phyloP scores from a whole-genome alignment of 1,140 invertebrate species.

The Mactra quadrangularis region DNA sequence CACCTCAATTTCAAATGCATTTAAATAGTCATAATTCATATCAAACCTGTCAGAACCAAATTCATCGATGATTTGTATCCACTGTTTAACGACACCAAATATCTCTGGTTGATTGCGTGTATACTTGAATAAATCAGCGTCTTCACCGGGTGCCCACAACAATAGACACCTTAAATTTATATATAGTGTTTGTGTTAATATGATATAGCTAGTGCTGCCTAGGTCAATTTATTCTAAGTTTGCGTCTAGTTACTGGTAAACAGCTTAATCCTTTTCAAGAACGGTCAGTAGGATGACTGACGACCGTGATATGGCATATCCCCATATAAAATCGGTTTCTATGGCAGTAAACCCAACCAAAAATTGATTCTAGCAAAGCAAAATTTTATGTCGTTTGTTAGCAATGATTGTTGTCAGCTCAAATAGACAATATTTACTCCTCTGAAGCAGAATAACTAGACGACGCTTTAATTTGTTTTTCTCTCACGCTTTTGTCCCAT shows the following conservation, averaged over 20 bases:
- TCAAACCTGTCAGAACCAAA: conserved; percentile 23
- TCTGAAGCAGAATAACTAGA: too few relatives aligned
- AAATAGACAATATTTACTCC: too few relatives aligned
- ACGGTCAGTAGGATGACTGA: too few relatives aligned
- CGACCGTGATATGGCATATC: not conserved
- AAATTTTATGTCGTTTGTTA: too few relatives aligned
- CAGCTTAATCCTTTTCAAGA: not conserved
- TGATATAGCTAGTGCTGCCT: not conserved
- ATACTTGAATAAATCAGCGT: conserved; percentile 28
- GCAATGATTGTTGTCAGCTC: too few relatives aligned
- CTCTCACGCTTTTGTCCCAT: too few relatives aligned
- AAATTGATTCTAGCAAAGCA: too few relatives aligned
- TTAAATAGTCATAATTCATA: too few relatives aligned
- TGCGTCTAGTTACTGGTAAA: not conserved
- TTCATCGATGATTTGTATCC: conserved; percentile 34
- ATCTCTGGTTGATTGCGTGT: conserved; percentile 52
- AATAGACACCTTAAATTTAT: not conserved
- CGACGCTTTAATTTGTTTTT: too few relatives aligned
- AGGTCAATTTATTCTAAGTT: not conserved
- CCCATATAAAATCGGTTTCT: not conserved
- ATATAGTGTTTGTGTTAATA: not conserved
- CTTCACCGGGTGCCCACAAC: conserved; percentile 2
- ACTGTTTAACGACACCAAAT: conserved; percentile 45
- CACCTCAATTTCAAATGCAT: too few relatives aligned
- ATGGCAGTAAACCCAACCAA: too few relatives aligned